Evolutionary conservation across 30 jellyfish, hydroid and myxozoan genomes (phyloP).

Genomic region (Clytia hemisphaerica): DNA sequence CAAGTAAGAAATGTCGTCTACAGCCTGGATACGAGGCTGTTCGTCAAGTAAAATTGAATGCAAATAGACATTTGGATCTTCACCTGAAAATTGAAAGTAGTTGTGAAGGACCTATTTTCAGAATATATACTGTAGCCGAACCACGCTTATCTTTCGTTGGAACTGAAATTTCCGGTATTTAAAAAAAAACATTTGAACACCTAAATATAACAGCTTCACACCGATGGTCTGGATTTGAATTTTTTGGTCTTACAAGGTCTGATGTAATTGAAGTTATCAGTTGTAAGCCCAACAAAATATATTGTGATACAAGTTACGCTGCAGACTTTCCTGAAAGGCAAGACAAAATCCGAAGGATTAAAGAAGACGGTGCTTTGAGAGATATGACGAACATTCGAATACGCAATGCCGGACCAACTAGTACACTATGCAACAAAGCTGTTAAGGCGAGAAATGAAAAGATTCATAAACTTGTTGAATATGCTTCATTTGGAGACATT

Average conservation of each 20-base stretch:
- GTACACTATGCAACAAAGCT: background rate
- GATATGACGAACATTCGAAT: background rate
- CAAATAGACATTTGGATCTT: background rate
- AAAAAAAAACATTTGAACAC: background rate
- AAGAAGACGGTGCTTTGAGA: background rate
- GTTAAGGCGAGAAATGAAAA: constrained; percentile 1
- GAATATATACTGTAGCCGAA: background rate
- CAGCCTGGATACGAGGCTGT: constrained; percentile 16
- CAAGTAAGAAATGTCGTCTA: background rate
- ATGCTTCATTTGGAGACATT: constrained; percentile 2
- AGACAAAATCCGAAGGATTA: background rate
- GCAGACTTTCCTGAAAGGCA: too few relatives aligned
- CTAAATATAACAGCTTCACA: background rate
- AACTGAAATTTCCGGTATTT: background rate
- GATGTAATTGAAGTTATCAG: background rate
- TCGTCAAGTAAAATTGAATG: background rate
- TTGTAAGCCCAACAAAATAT: background rate
- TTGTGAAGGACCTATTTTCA: background rate
- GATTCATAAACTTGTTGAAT: constrained; percentile 1
- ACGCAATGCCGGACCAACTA: background rate
- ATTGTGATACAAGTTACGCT: too few relatives aligned
- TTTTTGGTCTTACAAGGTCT: constrained; percentile 5
- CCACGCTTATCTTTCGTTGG: background rate
- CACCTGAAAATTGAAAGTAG: background rate
- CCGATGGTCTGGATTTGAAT: constrained; percentile 14